Evolutionary conservation across 2,113 vertebrate genomes (phyloP).

Genomic region (Lepus americanus): DNA sequence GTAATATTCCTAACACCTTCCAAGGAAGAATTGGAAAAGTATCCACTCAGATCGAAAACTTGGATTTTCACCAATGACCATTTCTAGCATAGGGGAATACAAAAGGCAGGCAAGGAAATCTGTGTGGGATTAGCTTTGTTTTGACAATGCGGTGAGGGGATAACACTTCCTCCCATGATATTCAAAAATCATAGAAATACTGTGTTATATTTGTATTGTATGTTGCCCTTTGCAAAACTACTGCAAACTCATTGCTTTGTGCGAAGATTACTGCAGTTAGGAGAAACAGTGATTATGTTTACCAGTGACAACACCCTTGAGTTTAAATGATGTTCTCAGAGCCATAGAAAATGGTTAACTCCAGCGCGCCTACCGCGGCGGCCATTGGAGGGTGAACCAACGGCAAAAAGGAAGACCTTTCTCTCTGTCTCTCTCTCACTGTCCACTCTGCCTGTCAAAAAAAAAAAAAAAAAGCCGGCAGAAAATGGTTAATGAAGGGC

Average conservation of each 20-base stretch:
- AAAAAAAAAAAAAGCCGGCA: neutral
- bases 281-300: slow-evolving; percentile 13
- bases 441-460: no score
- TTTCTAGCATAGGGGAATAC: neutral
- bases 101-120: neutral
- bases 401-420: no score
- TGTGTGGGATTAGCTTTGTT: neutral
- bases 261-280: neutral
- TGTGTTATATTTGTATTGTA: neutral
- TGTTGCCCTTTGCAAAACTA: neutral
- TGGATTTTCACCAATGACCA: neutral
- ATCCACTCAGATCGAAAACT: slow-evolving; percentile 35
- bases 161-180: neutral
- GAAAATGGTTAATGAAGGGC: neutral
- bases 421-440: no score
- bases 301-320: neutral
- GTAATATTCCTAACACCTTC: neutral
- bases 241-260: neutral
- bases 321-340: slow-evolving; percentile 6
- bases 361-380: no score
- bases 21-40: neutral
- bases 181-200: slow-evolving; percentile 16
- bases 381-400: no score
- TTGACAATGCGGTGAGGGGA: neutral
- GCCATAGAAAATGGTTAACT: neutral